Conservation (phyloP, 2,888 invertebrate genomes). For the Geophilus truncorum region DNA sequence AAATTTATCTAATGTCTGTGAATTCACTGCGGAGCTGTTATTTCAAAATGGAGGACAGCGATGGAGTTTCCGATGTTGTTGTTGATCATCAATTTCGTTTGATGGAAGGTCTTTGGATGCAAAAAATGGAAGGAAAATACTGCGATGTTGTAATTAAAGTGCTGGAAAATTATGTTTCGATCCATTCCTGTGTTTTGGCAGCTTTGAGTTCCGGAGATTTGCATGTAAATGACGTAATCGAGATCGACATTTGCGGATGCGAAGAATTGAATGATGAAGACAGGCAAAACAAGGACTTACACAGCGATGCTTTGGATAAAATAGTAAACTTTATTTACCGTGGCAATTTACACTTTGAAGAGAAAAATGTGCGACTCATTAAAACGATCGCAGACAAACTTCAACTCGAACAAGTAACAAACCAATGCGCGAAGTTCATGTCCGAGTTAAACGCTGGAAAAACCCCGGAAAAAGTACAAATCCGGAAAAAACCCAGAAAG, state of each 20-base stretch:
- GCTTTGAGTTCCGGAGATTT: conserved; percentile 43
- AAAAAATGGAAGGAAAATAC: conserved; percentile 43
- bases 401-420: conserved; percentile 44
- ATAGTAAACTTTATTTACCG: conserved; percentile 48
- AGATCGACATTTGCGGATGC: not conserved
- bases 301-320: conserved; percentile 39
- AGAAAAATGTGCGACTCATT: conserved; percentile 42
- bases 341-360: conserved; percentile 42
- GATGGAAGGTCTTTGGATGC: conserved; percentile 41
- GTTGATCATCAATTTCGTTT: not conserved
- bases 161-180: conserved; percentile 44
- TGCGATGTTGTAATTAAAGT: conserved; percentile 47
- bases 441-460: conserved; percentile 31
- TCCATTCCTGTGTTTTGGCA: conserved; percentile 47
- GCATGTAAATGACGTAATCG: conserved; percentile 27
- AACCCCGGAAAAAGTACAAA: not conserved
- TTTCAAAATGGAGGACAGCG: not conserved
- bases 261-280: not conserved
- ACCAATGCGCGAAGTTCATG: conserved; percentile 38
- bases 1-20: not conserved
- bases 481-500: not conserved
- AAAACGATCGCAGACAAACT: conserved; percentile 46
- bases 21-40: not conserved
- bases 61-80: not conserved
- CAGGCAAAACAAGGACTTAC: not conserved